Percentiles rank a stretch among this genome's conserved stretches.
Conservation (phyloP, 2,888 invertebrate species). For the Heliothis peltigera region DNA sequence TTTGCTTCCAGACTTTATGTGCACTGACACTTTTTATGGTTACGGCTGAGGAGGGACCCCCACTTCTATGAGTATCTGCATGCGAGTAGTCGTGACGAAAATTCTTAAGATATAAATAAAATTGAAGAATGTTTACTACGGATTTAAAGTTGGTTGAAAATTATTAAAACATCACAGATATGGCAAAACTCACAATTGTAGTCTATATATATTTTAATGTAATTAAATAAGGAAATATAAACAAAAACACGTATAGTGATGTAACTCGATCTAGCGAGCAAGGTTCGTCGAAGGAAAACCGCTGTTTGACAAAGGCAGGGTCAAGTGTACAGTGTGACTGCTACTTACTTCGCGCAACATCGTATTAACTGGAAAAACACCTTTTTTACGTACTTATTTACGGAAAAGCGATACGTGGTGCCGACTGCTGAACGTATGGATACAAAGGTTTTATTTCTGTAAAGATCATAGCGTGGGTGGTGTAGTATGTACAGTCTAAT, state of each 20-base stretch:
- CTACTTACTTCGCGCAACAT: constrained; percentile 45
- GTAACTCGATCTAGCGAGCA: constrained; percentile 50
- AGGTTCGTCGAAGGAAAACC: constrained; percentile 59
- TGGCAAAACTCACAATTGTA: constrained; percentile 2
- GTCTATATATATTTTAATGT: constrained; percentile 15
- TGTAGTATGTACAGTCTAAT: too few relatives aligned
- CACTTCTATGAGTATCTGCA: too few relatives aligned
- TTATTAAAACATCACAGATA: not conserved
- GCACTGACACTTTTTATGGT: constrained; percentile 8
- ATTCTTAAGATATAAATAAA: not conserved
- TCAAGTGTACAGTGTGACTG: constrained; percentile 47
- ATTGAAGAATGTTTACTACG: too few relatives aligned
- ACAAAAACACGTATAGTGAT: constrained; percentile 53
- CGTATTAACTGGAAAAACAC: constrained; percentile 22
- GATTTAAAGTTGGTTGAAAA: constrained; percentile 4
- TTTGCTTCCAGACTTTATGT: constrained; percentile 11
- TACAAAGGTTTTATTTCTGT: too few relatives aligned
- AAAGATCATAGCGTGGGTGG: too few relatives aligned
- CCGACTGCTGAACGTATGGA: not conserved
- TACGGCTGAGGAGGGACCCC: constrained; percentile 6
- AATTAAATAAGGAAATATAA: constrained; percentile 45
- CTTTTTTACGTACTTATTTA: not conserved
- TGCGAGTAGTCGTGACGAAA: not conserved
- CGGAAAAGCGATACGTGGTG: not conserved
- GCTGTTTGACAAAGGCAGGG: constrained; percentile 53